phyloP scores from a whole-genome alignment of 2,888 invertebrate species.

The Acanthoscelides obtectus region DNA sequence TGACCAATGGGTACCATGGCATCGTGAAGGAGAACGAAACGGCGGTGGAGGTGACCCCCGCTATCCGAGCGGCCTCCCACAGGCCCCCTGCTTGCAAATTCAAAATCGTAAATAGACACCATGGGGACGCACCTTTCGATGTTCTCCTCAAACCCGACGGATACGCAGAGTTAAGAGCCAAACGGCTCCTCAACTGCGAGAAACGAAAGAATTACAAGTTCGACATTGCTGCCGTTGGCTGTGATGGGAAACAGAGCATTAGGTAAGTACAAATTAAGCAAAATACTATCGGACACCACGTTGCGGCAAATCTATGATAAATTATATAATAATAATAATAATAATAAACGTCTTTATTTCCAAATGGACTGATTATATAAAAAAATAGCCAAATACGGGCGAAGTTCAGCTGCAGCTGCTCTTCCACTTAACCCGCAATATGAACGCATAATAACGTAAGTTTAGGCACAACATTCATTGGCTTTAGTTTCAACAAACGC shows the following conservation, averaged over 20 bases:
- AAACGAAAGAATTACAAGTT: slow-evolving; percentile 93
- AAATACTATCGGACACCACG: no score
- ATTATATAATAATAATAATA: no score
- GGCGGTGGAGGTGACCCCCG: slow-evolving; percentile 87
- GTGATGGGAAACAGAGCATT: slow-evolving; percentile 69
- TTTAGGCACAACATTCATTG: no score
- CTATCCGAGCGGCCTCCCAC: slow-evolving; percentile 66
- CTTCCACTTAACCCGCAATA: no score
- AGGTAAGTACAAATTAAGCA: no score
- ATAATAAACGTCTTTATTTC: no score
- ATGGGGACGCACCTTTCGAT: slow-evolving; percentile 86
- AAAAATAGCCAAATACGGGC: no score
- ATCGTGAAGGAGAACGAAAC: slow-evolving; percentile 91
- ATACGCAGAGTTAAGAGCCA: slow-evolving; percentile 79
- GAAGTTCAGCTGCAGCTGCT: no score
- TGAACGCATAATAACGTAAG: no score
- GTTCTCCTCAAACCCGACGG: slow-evolving; percentile 53
- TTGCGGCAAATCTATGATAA: no score
- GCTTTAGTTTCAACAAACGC: no score
- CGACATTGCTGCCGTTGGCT: slow-evolving; percentile 90
- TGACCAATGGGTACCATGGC: slow-evolving; percentile 88
- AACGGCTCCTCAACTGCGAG: slow-evolving; percentile 85
- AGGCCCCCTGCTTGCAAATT: slow-evolving; percentile 63
- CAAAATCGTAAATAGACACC: slow-evolving; percentile 86
- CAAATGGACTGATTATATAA: no score